Conservation (phyloP, 2,888 invertebrate species). For the Carabus problematicus region DNA sequence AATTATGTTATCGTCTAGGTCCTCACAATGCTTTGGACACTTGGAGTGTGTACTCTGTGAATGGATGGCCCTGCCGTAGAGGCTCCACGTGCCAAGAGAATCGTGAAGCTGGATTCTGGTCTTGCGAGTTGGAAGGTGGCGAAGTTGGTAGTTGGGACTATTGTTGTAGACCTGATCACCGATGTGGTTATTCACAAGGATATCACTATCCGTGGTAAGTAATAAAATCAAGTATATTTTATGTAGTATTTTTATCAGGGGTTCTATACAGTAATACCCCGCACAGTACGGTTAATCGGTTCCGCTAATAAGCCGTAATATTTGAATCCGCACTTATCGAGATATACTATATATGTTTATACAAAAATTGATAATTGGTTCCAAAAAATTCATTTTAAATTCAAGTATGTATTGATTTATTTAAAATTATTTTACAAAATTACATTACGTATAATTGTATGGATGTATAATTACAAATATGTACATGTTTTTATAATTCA, state of each 20-base stretch:
- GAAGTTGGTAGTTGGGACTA: constrained; percentile 82
- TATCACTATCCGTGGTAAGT: constrained; percentile 81
- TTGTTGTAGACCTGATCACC: constrained; percentile 82
- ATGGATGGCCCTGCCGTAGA: constrained; percentile 78
- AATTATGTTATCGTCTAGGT: constrained; percentile 41
- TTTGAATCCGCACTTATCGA: no score
- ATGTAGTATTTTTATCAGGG: neutral
- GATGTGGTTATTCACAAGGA: constrained; percentile 84
- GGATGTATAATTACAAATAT: no score
- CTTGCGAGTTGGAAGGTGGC: constrained; percentile 79
- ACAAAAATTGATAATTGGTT: no score
- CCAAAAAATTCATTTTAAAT: no score
- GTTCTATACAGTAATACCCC: no score
- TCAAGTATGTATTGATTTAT: no score
- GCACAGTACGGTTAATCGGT: no score
- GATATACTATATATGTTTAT: no score
- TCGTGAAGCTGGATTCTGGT: constrained; percentile 80
- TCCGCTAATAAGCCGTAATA: no score
- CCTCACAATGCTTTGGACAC: constrained; percentile 52
- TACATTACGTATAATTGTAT: no score
- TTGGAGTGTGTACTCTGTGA: constrained; percentile 81
- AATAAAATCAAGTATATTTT: constrained; percentile 3
- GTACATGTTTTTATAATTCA: no score
- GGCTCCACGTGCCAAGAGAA: constrained; percentile 75
- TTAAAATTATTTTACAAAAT: no score